These are phyloP conservation scores for Liodrosophila aerea DNA, from an alignment of 2,888 invertebrate species.

Conservation along the genomic window DNA sequence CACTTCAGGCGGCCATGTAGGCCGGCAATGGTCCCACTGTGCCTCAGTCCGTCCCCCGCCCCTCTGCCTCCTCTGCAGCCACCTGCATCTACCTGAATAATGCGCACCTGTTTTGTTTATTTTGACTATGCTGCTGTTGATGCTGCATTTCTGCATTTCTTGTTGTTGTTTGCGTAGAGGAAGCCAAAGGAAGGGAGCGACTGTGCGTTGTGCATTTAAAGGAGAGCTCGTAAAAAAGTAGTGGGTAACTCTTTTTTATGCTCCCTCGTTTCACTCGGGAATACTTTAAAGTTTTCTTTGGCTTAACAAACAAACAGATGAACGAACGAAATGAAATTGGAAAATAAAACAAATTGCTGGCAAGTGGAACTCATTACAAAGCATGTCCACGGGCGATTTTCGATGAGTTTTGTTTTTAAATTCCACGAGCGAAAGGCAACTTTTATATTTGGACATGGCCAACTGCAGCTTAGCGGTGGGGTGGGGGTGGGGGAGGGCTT, in stretches of 20 bases:
- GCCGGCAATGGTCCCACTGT: conserved; percentile 55
- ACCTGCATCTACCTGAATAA: conserved; percentile 47
- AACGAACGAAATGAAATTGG: conserved; percentile 18
- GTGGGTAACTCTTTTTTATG: conserved; percentile 30
- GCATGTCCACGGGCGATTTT: conserved; percentile 55
- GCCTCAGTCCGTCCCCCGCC: conserved; percentile 15
- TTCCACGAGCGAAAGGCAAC: conserved; percentile 45
- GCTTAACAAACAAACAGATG: conserved; percentile 3
- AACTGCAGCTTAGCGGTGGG: conserved; percentile 49
- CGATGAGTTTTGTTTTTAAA: conserved; percentile 56
- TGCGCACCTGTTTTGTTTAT: conserved; percentile 74
- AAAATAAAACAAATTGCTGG: conserved; percentile 25
- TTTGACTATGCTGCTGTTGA: conserved; percentile 51
- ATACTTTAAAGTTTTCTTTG: conserved; percentile 41
- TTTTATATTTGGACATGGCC: conserved; percentile 6
- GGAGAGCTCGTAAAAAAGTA: conserved; percentile 20
- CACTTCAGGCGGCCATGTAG: conserved; percentile 50
- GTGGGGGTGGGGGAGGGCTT: conserved; percentile 35
- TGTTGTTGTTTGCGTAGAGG: conserved; percentile 42
- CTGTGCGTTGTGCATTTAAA: conserved; percentile 63
- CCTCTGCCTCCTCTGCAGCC: neutral
- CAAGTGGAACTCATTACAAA: conserved; percentile 61
- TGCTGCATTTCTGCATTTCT: conserved; percentile 31
- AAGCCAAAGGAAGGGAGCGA: neutral
- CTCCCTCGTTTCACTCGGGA: conserved; percentile 34